These are phyloP conservation scores for Agriopis aurantiaria DNA, from an alignment of 2,888 invertebrate species.

Conservation along the genomic window DNA sequence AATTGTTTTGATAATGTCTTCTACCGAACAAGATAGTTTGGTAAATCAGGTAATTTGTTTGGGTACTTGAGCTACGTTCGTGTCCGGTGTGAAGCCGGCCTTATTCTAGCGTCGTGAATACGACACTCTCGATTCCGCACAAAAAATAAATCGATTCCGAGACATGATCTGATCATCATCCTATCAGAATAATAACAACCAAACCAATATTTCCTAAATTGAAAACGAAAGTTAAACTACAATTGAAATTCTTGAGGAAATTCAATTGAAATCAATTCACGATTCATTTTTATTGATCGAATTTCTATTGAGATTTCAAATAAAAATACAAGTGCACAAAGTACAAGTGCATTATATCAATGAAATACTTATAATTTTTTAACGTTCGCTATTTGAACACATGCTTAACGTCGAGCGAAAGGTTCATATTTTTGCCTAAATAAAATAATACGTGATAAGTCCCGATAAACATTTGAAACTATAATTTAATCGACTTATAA, in stretches of 20 bases:
- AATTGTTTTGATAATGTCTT: no score
- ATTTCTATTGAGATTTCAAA: background rate
- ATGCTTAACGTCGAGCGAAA: no score
- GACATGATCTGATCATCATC: conserved; percentile 26
- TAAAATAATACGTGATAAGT: no score
- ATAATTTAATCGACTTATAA: no score
- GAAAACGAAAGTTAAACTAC: conserved; percentile 37
- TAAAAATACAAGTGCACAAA: no score
- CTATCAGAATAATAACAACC: conserved; percentile 37
- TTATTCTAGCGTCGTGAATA: conserved; percentile 13
- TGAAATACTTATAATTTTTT: no score
- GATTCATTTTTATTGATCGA: conserved; percentile 12
- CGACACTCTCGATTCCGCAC: conserved; percentile 36
- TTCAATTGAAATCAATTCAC: conserved; percentile 16
- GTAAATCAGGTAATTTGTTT: no score
- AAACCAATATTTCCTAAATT: conserved; percentile 45
- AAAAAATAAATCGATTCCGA: conserved; percentile 45
- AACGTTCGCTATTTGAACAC: no score
- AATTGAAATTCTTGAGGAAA: conserved; percentile 17
- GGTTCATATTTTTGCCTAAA: no score
- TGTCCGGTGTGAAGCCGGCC: background rate
- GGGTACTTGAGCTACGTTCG: background rate
- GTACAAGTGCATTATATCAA: background rate
- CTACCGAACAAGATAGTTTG: no score
- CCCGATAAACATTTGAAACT: no score